Percentiles rank a stretch among this genome's conserved stretches.
phyloP scores from a whole-genome alignment of 2,888 invertebrate genomes.

The Notocelia uddmanniana region DNA sequence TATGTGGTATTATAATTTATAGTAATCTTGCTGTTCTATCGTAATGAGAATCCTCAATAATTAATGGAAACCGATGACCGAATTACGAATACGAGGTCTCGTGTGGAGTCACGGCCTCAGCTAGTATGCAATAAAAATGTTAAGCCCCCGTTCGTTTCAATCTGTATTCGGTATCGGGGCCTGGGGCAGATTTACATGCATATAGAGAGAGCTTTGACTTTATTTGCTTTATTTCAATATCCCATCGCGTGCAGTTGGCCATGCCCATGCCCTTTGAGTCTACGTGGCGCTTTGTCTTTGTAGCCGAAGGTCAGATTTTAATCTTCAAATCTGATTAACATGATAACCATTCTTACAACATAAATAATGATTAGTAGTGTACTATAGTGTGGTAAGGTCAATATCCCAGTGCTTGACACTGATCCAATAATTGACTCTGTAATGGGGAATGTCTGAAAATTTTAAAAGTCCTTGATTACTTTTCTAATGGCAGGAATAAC shows the following conservation, averaged over 20 bases:
- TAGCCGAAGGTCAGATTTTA: conserved; percentile 20
- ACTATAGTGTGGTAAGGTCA: too few species aligned
- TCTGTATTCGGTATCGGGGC: conserved; percentile 71
- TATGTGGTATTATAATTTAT: too few species aligned
- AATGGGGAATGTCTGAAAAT: too few species aligned
- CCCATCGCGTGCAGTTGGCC: conserved; percentile 43
- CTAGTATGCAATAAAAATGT: conserved; percentile 75
- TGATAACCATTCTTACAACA: background rate
- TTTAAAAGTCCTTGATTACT: too few species aligned
- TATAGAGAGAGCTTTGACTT: conserved; percentile 63
- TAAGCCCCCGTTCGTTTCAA: conserved; percentile 73
- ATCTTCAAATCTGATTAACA: background rate
- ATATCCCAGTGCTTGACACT: too few species aligned
- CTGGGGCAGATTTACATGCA: conserved; percentile 77
- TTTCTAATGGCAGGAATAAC: too few species aligned
- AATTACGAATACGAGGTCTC: background rate
- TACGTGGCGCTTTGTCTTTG: conserved; percentile 44
- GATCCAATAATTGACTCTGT: too few species aligned
- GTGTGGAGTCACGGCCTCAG: conserved; percentile 26
- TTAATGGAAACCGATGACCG: background rate
- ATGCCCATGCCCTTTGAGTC: conserved; percentile 49
- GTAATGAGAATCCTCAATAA: background rate
- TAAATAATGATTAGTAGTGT: too few species aligned
- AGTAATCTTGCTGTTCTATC: too few species aligned
- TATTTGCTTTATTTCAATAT: conserved; percentile 54